phyloP scores from a whole-genome alignment of 2,888 invertebrate species.

The Bursaphelenchus okinawaensis region DNA sequence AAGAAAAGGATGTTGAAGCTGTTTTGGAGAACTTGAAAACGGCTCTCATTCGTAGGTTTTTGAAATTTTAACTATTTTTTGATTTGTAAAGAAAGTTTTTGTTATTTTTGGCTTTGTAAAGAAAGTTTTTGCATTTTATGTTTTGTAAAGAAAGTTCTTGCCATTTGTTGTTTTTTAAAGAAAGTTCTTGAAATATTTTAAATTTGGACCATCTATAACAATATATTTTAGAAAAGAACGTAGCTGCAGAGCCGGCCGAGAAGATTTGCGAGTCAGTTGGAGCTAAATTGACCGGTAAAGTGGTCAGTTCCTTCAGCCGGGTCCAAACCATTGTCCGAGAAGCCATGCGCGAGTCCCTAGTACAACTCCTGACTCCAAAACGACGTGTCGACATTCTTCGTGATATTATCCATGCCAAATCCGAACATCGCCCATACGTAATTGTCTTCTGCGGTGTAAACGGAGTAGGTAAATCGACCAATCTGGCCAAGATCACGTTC shows the following conservation, averaged over 20 bases:
- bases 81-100: too few relatives aligned
- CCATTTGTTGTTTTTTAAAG: too few relatives aligned
- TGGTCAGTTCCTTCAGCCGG: constrained; percentile 82
- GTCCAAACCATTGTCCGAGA: constrained; percentile 80
- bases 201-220: too few relatives aligned
- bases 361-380: constrained; percentile 84
- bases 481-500: constrained; percentile 96
- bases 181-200: too few relatives aligned
- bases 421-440: constrained; percentile 79
- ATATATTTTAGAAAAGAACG: constrained; percentile 73
- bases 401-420: constrained; percentile 83
- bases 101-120: too few relatives aligned
- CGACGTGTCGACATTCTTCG: constrained; percentile 90
- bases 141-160: too few relatives aligned
- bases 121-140: too few relatives aligned
- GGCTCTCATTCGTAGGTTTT: constrained; percentile 73
- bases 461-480: constrained; percentile 97
- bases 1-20: constrained; percentile 74
- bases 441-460: constrained; percentile 97
- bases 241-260: constrained; percentile 86
- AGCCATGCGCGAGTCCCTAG: constrained; percentile 81
- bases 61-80: too few relatives aligned
- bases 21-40: constrained; percentile 87
- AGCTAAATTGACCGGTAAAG: constrained; percentile 51
- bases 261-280: constrained; percentile 66